A percentile compares a stretch with the other conserved stretches of the same genome.
phyloP scores from a whole-genome alignment of 2,888 invertebrate genomes.

The Phlogophora meticulosa region DNA sequence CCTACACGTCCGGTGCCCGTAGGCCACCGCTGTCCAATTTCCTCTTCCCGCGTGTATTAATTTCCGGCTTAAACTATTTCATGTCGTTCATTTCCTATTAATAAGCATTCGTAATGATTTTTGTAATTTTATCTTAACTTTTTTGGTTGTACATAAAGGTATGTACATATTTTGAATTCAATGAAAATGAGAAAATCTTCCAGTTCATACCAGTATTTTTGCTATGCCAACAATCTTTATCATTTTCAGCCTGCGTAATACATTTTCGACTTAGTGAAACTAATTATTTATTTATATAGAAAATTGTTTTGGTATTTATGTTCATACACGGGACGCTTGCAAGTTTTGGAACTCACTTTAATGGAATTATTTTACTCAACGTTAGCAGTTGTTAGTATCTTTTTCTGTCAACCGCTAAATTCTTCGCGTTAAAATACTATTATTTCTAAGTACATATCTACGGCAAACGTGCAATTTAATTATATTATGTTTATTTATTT shows the following conservation, averaged over 20 bases:
- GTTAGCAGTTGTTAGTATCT: neutral
- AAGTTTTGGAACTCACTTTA: neutral
- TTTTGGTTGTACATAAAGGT: conserved; percentile 2
- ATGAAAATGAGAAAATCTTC: neutral
- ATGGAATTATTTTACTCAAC: neutral
- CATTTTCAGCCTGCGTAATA: neutral
- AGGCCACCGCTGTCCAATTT: conserved; percentile 87
- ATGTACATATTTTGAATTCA: neutral
- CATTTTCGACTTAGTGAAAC: neutral
- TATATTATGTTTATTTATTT: conserved; percentile 31
- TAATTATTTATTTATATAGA: neutral
- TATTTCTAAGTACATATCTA: neutral
- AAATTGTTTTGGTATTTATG: neutral
- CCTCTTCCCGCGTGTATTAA: conserved; percentile 89
- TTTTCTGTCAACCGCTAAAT: neutral
- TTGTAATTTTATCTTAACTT: conserved; percentile 49
- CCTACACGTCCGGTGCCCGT: conserved; percentile 83
- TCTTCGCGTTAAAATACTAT: conserved; percentile 1
- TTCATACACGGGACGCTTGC: neutral
- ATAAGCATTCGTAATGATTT: conserved; percentile 67
- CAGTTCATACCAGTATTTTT: neutral
- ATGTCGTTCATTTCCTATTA: conserved; percentile 84
- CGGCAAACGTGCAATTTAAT: conserved; percentile 1
- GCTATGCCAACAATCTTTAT: neutral
- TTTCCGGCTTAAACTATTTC: conserved; percentile 87